Conservation (phyloP, 2,113 vertebrate genomes). For the Anhinga rufa region DNA sequence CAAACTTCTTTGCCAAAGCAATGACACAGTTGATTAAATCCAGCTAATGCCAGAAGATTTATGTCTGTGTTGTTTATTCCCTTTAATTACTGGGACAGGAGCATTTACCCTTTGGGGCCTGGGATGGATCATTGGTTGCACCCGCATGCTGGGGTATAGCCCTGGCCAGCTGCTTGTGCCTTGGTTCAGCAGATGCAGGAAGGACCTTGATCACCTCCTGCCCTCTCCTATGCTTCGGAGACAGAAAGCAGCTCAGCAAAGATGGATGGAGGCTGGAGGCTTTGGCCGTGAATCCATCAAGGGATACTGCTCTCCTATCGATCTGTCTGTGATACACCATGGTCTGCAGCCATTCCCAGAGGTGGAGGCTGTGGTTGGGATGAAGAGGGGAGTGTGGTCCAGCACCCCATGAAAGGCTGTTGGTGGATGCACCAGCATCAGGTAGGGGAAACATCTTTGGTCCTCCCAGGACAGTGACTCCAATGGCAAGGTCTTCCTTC, state of each 20-base stretch:
- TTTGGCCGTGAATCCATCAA: not conserved
- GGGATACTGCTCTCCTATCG: not conserved
- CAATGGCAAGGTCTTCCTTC: not conserved
- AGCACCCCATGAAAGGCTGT: not conserved
- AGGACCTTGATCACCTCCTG: not conserved
- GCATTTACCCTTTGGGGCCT: not conserved
- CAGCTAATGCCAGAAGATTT: not conserved
- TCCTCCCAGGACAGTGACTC: not conserved
- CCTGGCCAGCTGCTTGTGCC: not conserved
- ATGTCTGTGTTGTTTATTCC: not conserved
- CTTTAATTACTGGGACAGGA: not conserved
- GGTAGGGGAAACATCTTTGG: not conserved
- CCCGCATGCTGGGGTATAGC: not conserved
- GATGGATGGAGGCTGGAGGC: not conserved
- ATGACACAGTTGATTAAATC: not conserved
- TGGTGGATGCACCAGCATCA: not conserved
- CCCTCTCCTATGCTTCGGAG: not conserved
- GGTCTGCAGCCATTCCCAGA: not conserved
- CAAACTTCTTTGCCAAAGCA: not conserved
- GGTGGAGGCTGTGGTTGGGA: not conserved
- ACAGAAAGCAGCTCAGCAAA: not conserved
- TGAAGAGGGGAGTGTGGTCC: accelerated
- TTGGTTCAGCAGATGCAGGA: not conserved
- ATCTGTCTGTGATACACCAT: not conserved
- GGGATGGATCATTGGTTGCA: not conserved